A percentile compares a stretch with the other conserved stretches of the same genome.
phyloP scores from a whole-genome alignment of 2,888 invertebrate genomes.

The Dione vanillae region DNA sequence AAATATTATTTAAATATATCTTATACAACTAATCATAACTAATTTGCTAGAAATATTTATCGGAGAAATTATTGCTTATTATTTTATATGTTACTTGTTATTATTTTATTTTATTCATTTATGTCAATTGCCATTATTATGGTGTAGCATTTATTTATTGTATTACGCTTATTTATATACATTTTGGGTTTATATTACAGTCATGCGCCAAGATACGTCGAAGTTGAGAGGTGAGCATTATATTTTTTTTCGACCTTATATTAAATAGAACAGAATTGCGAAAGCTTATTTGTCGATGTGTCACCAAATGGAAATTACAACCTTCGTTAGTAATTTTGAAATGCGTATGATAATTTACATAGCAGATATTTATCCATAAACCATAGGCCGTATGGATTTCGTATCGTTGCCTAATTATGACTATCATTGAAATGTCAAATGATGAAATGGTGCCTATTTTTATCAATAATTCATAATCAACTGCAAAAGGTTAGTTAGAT shows the following conservation, averaged over 20 bases:
- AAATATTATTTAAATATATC: neutral
- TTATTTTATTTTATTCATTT: conserved; percentile 16
- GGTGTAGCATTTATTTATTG: conserved; percentile 38
- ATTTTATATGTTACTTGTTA: neutral
- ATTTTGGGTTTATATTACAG: conserved; percentile 50
- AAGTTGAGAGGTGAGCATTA: conserved; percentile 58
- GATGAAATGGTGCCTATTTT: neutral
- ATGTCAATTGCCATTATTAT: conserved; percentile 17
- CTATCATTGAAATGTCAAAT: neutral
- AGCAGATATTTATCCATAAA: conserved; percentile 1
- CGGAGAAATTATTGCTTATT: neutral
- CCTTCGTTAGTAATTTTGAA: conserved; percentile 4
- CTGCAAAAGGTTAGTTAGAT: conserved; percentile 7
- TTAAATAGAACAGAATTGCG: conserved; percentile 10
- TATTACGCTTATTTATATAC: conserved; percentile 42
- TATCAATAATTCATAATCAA: neutral
- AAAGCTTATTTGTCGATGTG: neutral
- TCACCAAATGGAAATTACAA: neutral
- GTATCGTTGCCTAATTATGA: conserved; percentile 8
- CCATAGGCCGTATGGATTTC: neutral
- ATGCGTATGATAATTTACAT: conserved; percentile 4
- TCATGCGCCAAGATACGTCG: conserved; percentile 58
- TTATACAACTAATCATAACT: neutral
- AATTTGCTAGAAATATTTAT: neutral
- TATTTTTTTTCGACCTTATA: neutral